A percentile compares a stretch with the other conserved stretches of the same genome.
These are phyloP conservation scores for Sebastes taczanowskii DNA, from an alignment of 2,797 vertebrate species.

Conservation along the genomic window DNA sequence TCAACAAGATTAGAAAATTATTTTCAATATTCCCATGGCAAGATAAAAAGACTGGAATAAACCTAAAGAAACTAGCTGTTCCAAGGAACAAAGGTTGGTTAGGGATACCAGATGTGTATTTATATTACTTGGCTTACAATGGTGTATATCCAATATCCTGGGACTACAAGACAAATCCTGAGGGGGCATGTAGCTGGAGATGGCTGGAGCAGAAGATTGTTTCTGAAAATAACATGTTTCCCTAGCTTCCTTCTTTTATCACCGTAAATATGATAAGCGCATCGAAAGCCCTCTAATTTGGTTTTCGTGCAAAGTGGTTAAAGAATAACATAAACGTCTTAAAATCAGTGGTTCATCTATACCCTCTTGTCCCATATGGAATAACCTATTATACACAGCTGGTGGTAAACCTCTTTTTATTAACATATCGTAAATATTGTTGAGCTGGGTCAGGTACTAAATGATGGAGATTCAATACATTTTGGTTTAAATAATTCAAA, in stretches of 20 bases:
- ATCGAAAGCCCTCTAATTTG: neutral
- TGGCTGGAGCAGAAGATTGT: neutral
- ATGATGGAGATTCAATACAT: no score
- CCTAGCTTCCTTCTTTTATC: neutral
- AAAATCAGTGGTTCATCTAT: neutral
- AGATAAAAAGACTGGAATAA: neutral
- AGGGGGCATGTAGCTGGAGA: neutral
- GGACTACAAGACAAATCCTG: neutral
- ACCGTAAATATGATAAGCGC: neutral
- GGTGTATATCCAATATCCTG: neutral
- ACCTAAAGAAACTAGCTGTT: neutral
- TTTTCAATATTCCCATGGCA: neutral
- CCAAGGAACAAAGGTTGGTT: no score
- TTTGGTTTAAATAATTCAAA: no score
- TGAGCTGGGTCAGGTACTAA: no score
- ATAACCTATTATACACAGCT: neutral
- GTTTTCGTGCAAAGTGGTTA: neutral
- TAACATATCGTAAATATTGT: no score
- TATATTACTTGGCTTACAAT: neutral
- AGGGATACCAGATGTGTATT: neutral
- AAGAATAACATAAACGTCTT: neutral
- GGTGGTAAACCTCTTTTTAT: neutral
- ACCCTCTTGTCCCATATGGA: neutral
- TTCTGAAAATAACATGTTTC: neutral
- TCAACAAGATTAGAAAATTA: neutral